Evolutionary conservation across 2,797 vertebrate genomes (phyloP), one percentile per base, ranked within the genome.

Genomic region (Tiaroga cobitis): DNA sequence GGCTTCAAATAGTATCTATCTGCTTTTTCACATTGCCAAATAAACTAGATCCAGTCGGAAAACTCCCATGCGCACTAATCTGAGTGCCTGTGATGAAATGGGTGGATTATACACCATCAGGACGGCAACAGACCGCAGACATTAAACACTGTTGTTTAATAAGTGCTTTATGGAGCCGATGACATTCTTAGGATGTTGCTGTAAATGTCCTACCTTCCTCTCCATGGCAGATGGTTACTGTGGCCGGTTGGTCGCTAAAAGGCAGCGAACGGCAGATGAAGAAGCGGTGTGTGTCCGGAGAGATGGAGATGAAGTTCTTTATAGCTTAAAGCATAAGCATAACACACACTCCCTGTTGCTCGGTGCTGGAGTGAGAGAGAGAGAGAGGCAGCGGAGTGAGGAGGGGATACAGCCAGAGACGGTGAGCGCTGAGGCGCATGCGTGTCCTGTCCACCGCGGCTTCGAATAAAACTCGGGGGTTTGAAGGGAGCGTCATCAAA

Each of bases 201-300:
- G 46, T 86, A 90, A 86, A 92, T 90, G 89, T 92, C 95, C 80
- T 96, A 96, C 95, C 95, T 96, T 96, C 92, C 95, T 95, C 93
- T 96, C 95, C 95, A 96, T 96, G 92, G 91, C 93, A 92, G 56
- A 85, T 29, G 76, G 37, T 72, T n/a, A 26, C 37, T 24, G 81
- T 19, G 54, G 70, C 61, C 54, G 80, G 73, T 41, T 81, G 54
- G 37, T 83, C 18, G 63, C 54, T 34, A 72, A 77, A 70, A 29
- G 59, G 93, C 91, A 91, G 92, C 89, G 92, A 88, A 86, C 89
- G 88, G 88, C 87, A 91, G 91, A 91, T 83, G 34, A 92, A 89
- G 90, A 86, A 61, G 81, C 43, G 85, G 86, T 80, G 77, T 88
- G 74, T 89, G 93, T 91, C 90, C 89, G 90, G 87, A 88, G 88